Evolutionary conservation across 2,113 vertebrate genomes (phyloP), one percentile per base, ranked within the genome.

Genomic region (Burhinus bistriatus): DNA sequence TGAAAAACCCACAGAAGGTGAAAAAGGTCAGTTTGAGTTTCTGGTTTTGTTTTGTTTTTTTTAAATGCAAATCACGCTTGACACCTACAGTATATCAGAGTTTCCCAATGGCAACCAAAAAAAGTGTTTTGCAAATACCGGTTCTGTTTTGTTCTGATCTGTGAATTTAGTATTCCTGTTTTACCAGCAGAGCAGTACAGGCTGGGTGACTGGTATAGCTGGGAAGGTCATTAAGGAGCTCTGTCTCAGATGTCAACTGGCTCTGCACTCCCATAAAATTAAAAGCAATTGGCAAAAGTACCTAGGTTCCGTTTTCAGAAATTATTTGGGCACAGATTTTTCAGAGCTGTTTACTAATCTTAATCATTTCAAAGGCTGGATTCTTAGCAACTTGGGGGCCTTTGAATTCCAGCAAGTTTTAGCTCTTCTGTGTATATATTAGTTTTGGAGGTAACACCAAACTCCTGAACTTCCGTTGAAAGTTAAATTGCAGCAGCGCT

Each of bases 1-100:
- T 99, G 98, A 99, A 98, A 98, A 99, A 99, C 96, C 99, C 99
- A 27, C 99, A 99, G 96, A 99, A 99, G 84, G 99, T 99, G 86
- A 99, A 99, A 98, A 99, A 99, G 99, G 99, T 99, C 93, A 89
- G 82, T 54, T 51, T 80, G 34, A 65, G 15, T 89, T 90, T 44
- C 52, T 76, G 49, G 6, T 4, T 82, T 62, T 58, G 11, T 3
- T 57, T 77, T 30, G 34, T 79, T 66, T 71, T 59, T 19, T 78
- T 79, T 36, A 34, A 38, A 58, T 26, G 12, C 29, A 58, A 59
- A 25, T 64, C 27, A 34, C 3, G 1, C 36, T 52, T 75, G 42
- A 73, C 38, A 52, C 12, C 19, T 81, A 20, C 15, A 72, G 44
- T 45, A 27, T 40, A 27, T 76, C 9, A 51, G 26, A n/a, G 12